A percentile compares a stretch with the other conserved stretches of the same genome.
These are phyloP conservation scores for Ciconia stormi DNA, from an alignment of 2,113 vertebrate species.

Conservation along the genomic window DNA sequence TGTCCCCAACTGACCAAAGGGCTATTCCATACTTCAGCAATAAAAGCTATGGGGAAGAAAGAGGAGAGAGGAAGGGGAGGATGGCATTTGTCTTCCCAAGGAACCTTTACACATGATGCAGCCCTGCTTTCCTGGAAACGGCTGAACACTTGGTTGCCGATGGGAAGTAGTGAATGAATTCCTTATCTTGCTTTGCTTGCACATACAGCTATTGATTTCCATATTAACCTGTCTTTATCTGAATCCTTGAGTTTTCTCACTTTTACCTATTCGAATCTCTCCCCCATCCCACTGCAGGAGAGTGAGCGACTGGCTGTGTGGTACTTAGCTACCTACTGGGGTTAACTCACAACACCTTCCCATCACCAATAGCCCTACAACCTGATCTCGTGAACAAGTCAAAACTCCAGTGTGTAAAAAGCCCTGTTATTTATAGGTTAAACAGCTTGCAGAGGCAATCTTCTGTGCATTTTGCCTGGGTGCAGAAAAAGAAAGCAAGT, in stretches of 20 bases:
- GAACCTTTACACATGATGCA: not conserved
- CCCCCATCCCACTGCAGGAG: not conserved
- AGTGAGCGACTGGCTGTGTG: not conserved
- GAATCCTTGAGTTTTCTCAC: not conserved
- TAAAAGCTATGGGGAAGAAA: not conserved
- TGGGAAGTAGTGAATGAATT: not conserved
- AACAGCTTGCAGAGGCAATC: not conserved
- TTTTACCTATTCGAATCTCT: not conserved
- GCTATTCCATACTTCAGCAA: too few species aligned
- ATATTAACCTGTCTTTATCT: not conserved
- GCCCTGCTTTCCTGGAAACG: not conserved
- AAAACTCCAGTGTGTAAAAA: not conserved
- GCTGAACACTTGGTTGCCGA: not conserved
- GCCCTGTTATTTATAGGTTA: not conserved
- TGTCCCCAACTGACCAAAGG: too few species aligned
- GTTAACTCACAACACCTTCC: not conserved
- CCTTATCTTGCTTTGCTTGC: not conserved
- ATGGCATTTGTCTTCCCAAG: not conserved
- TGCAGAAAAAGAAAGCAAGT: not conserved
- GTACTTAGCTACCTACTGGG: not conserved
- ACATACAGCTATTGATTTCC: not conserved
- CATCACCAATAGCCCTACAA: not conserved
- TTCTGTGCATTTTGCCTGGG: not conserved
- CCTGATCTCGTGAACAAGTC: not conserved
- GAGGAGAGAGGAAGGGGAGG: not conserved